Evolutionary conservation across 2,113 vertebrate genomes (phyloP).

Genomic region (Sterrhoptilus dennistouni): DNA sequence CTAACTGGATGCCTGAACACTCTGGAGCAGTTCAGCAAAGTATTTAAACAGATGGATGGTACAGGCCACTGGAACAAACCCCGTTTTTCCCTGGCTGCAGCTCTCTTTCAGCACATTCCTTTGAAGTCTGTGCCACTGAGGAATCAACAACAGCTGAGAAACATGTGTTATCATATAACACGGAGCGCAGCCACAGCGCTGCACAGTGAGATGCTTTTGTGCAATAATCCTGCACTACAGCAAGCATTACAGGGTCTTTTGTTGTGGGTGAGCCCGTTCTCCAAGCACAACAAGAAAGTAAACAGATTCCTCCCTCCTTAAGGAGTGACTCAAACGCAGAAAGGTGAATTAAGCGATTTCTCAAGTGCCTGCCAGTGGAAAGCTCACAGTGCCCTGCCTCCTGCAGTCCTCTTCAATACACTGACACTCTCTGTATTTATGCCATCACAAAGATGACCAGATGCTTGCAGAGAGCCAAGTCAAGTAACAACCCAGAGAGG

Average conservation of each 20-base stretch:
- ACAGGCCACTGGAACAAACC: conserved; percentile 79
- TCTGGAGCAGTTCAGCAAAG: conserved; percentile 12
- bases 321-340: neutral
- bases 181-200: neutral
- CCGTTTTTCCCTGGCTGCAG: conserved; percentile 76
- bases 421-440: accelerated
- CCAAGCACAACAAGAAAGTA: neutral
- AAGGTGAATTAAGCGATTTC: neutral
- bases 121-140: conserved; percentile 70
- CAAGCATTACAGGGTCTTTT: conserved; percentile 50
- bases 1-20: conserved; percentile 33
- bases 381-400: neutral
- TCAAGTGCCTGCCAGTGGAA: neutral
- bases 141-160: conserved; percentile 67
- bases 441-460: neutral
- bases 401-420: neutral
- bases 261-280: neutral
- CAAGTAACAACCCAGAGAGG: neutral
- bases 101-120: conserved; percentile 69
- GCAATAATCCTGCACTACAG: conserved; percentile 56
- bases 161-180: conserved; percentile 55
- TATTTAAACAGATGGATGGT: conserved; percentile 83
- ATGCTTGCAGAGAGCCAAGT: accelerated
- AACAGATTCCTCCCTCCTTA: neutral
- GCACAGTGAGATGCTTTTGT: conserved; percentile 60